These are phyloP conservation scores for Stramonita haemastoma DNA, from an alignment of 2,888 invertebrate genomes.

Conservation along the genomic window DNA sequence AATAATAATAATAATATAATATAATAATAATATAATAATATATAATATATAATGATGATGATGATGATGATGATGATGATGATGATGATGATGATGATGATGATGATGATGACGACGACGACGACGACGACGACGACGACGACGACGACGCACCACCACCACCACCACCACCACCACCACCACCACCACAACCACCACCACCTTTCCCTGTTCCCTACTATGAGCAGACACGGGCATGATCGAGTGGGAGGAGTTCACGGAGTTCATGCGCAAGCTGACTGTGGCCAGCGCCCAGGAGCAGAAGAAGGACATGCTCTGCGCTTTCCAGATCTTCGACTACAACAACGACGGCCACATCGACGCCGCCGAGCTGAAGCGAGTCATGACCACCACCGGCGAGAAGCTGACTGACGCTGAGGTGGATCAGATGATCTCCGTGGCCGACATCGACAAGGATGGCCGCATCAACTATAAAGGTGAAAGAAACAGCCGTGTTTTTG, in stretches of 20 bases:
- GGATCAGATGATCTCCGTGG: slow-evolving; percentile 44
- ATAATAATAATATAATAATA: too few species aligned
- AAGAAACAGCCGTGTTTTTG: background rate
- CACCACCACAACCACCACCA: background rate
- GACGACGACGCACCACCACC: too few species aligned
- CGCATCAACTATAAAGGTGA: slow-evolving; percentile 47
- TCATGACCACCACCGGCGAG: slow-evolving; percentile 50
- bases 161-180: background rate
- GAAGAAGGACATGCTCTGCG: slow-evolving; percentile 45
- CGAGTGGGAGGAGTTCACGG: slow-evolving; percentile 44
- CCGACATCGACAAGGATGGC: slow-evolving; percentile 48
- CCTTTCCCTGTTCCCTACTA: background rate
- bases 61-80: too few species aligned
- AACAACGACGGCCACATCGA: slow-evolving; percentile 51
- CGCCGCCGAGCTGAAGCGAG: slow-evolving; percentile 44
- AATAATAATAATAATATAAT: too few species aligned
- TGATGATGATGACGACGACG: background rate
- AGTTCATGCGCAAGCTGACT: slow-evolving; percentile 42
- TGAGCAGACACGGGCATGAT: slow-evolving; percentile 44
- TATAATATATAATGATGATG: background rate
- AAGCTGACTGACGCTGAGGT: slow-evolving; percentile 49
- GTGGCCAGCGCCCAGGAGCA: slow-evolving; percentile 39
- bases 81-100: background rate
- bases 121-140: background rate
- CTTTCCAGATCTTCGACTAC: slow-evolving; percentile 51